A percentile compares a stretch with the other conserved stretches of the same genome.
These are phyloP conservation scores for Phoenicopterus ruber DNA, from an alignment of 2,113 vertebrate species.

Conservation along the genomic window DNA sequence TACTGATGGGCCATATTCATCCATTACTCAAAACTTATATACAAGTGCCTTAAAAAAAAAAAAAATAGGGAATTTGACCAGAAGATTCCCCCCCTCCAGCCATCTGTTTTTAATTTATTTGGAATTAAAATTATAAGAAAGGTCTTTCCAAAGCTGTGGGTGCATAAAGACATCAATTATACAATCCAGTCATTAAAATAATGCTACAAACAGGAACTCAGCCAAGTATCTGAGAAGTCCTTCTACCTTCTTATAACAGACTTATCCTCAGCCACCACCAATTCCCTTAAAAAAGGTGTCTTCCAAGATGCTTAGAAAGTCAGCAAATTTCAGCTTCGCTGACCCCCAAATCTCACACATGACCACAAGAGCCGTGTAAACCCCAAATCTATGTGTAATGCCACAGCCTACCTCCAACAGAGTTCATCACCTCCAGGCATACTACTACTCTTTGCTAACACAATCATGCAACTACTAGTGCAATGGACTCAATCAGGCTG, in stretches of 20 bases:
- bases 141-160: not conserved
- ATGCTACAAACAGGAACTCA: not conserved
- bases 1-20: not conserved
- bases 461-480: not conserved
- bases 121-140: conserved; percentile 1
- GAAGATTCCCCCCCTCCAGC: not conserved
- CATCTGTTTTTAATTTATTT: conserved; percentile 3
- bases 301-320: not conserved
- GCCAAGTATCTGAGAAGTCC: not conserved
- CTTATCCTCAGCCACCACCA: not conserved
- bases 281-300: not conserved
- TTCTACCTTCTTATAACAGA: not conserved
- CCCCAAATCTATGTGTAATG: not conserved
- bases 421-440: not conserved
- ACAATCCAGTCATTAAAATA: not conserved
- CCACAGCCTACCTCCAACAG: not conserved
- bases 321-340: not conserved
- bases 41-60: not conserved
- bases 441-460: not conserved
- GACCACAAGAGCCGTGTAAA: not conserved
- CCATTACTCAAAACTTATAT: not conserved
- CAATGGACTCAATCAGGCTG: not conserved
- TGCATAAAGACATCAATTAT: not conserved
- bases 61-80: not conserved
- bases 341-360: not conserved